Evolutionary conservation across 2,797 vertebrate genomes (phyloP).

Genomic region (Gobionotothen gibberifrons): DNA sequence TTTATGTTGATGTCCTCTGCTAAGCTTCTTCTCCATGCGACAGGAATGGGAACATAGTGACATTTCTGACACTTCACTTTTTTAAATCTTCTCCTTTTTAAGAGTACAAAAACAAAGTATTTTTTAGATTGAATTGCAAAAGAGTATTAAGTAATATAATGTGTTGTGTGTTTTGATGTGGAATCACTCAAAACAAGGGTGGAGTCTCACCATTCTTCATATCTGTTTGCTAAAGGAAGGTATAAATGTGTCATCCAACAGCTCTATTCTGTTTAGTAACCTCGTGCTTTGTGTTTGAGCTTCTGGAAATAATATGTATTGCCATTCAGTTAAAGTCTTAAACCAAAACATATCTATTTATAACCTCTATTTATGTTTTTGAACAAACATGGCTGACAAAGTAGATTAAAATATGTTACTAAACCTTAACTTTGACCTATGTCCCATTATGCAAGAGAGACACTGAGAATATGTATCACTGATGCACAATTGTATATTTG

Average conservation of each 20-base stretch:
- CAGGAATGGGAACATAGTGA: background rate
- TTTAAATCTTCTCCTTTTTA: background rate
- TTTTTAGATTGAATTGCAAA: background rate
- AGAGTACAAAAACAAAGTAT: background rate
- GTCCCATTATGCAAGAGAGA: slow-evolving; percentile 13
- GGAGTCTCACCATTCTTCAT: slow-evolving; percentile 57
- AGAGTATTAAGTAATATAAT: background rate
- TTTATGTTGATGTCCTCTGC: background rate
- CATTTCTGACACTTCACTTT: background rate
- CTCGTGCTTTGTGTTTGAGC: slow-evolving; percentile 11
- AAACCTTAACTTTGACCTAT: slow-evolving; percentile 37
- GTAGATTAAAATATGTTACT: slow-evolving; percentile 2
- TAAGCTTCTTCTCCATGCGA: background rate
- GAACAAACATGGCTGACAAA: background rate
- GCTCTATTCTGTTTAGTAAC: background rate
- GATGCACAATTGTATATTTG: slow-evolving; percentile 42
- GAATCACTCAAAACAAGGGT: slow-evolving; percentile 43
- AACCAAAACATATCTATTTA: background rate
- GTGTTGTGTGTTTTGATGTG: slow-evolving; percentile 18
- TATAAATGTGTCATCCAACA: slow-evolving; percentile 16
- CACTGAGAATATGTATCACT: slow-evolving; percentile 21
- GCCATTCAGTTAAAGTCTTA: background rate
- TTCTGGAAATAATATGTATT: background rate
- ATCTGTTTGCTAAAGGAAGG: slow-evolving; percentile 72
- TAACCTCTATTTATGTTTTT: background rate